Evolutionary conservation across 2,888 invertebrate species (phyloP).

Genomic region (Acheta domesticus): DNA sequence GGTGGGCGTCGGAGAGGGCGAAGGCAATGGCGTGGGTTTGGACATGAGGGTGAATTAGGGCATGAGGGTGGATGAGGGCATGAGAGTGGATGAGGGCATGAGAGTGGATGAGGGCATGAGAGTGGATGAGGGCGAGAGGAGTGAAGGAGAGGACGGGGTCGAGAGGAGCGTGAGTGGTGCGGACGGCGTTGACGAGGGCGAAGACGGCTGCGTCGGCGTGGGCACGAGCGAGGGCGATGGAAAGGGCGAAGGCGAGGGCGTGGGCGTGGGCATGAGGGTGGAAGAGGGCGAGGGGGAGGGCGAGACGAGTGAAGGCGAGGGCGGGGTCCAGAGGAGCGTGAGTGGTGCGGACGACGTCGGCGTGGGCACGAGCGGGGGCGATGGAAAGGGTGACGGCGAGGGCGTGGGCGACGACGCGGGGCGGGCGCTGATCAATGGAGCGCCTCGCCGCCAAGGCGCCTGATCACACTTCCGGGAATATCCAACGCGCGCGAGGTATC

Average conservation of each 20-base stretch:
- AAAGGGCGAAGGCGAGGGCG: too few relatives aligned
- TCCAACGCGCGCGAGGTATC: neutral
- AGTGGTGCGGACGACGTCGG: neutral
- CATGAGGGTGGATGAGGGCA: too few relatives aligned
- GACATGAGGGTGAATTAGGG: too few relatives aligned
- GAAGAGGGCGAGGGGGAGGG: neutral
- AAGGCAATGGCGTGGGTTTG: neutral
- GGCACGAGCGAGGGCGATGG: too few relatives aligned
- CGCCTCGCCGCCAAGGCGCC: neutral
- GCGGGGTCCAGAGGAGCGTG: neutral
- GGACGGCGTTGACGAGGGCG: too few relatives aligned
- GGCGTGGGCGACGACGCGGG: neutral
- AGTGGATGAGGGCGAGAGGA: neutral
- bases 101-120: accelerated
- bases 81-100: accelerated
- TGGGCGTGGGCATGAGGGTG: accelerated
- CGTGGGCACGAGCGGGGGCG: neutral
- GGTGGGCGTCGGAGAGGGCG: neutral
- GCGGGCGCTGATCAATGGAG: neutral
- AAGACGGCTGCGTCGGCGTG: too few relatives aligned
- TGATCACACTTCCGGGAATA: constrained; percentile 18
- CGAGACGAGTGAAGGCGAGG: too few relatives aligned
- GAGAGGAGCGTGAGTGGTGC: too few relatives aligned
- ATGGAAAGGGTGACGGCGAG: neutral
- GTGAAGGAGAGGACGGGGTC: too few relatives aligned